These are phyloP conservation scores for Orthosia incerta DNA, from an alignment of 2,888 invertebrate genomes.

Conservation along the genomic window DNA sequence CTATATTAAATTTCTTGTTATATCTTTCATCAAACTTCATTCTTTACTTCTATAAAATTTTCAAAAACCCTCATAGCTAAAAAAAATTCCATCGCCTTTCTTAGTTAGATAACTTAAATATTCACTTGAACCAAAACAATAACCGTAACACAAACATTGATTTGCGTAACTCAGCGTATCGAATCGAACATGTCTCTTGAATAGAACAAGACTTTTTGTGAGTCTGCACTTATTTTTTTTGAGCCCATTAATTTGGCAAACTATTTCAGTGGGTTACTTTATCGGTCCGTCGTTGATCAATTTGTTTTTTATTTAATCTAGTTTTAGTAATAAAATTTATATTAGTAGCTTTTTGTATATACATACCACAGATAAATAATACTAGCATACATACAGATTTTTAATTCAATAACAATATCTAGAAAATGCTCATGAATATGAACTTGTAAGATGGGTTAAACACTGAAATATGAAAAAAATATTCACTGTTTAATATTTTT, in stretches of 20 bases:
- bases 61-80: background rate
- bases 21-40: no score
- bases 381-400: background rate
- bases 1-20: background rate
- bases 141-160: constrained; percentile 55
- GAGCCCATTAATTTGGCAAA: constrained; percentile 50
- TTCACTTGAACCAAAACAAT: constrained; percentile 30
- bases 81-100: background rate
- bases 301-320: background rate
- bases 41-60: background rate
- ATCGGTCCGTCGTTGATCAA: constrained; percentile 8
- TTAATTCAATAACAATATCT: background rate
- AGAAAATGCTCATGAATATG: background rate
- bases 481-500: no score
- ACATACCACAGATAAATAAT: no score
- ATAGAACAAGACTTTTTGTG: constrained; percentile 58
- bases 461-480: no score
- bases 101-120: constrained; percentile 27
- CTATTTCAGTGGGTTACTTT: constrained; percentile 44
- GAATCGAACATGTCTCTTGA: constrained; percentile 61
- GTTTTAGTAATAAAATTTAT: background rate
- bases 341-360: no score
- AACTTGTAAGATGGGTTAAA: no score
- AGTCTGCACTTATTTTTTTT: constrained; percentile 52
- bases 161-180: constrained; percentile 60